Evolutionary conservation across 2,113 vertebrate species (phyloP), one percentile per base, ranked within the genome.

Genomic region (Cebidichthys violaceus): DNA sequence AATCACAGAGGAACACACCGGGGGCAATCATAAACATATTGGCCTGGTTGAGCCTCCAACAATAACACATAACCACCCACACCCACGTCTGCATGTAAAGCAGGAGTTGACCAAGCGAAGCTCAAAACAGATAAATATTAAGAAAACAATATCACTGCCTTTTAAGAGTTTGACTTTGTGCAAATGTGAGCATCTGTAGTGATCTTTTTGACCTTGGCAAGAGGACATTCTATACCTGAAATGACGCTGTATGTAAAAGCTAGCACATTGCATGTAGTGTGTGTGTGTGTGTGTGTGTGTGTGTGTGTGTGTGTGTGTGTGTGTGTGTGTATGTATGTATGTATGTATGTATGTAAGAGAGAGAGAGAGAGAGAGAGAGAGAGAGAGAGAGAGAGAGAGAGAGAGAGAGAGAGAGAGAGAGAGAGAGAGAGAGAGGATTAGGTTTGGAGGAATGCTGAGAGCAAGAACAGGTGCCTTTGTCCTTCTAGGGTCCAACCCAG

Each of bases 391-490:
- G 54, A 14, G n/a, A 27, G 55, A 15, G 22, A 4, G 52, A n/a
- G 52, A n/a, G 75, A 24, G 10, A 27, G 54, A 14, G n/a, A 27
- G 55, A 15, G 22, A 4, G 52, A n/a, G 52, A n/a, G 52, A 10
- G 76, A 27, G n/a, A 37, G 41, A 64, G 43, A 85, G 62, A 74
- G 37, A 68, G 43, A 45, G 90, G 91, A 90, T 91, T 92, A 90
- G 85, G 88, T 86, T 86, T 43, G 79, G 71, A 91, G 89, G 90
- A 92, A 92, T 91, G 90, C 81, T 81, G 80, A 85, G 88, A 92
- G 84, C 90, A 89, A 93, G 89, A 93, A 93, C 91, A 90, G 83
- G 84, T 92, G 92, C 81, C 87, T 90, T 92, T 94, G 91, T 92
- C 90, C 89, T 89, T 89, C 84, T 70, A 20, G 66, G 85, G 77